A percentile compares a stretch with the other conserved stretches of the same genome.
These are phyloP conservation scores for Dasyprocta punctata DNA, from an alignment of 2,113 vertebrate species.

Conservation along the genomic window DNA sequence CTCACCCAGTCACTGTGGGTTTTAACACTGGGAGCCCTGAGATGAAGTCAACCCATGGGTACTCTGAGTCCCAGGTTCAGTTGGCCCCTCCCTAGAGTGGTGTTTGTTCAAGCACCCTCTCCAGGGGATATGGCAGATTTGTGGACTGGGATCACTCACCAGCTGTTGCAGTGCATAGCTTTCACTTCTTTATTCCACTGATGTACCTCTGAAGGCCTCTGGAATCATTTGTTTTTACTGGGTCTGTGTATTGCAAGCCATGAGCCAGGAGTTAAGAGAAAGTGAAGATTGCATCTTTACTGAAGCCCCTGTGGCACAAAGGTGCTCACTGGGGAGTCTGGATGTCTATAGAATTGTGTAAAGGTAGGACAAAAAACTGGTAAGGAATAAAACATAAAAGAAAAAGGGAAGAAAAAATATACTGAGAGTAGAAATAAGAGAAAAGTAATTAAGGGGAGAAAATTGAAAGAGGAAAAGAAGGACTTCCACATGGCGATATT, in stretches of 20 bases:
- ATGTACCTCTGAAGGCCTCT: not conserved
- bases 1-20: not conserved
- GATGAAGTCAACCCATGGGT: not conserved
- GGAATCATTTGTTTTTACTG: not conserved
- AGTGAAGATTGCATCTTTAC: not conserved
- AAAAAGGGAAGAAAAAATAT: too few species aligned
- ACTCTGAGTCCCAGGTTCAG: not conserved
- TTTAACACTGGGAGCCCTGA: not conserved
- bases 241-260: too few species aligned
- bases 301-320: not conserved
- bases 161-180: not conserved
- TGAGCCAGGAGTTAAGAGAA: not conserved
- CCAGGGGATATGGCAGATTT: not conserved
- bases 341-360: too few species aligned
- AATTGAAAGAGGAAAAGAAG: not conserved
- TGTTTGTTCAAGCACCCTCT: too few species aligned
- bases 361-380: too few species aligned
- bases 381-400: too few species aligned
- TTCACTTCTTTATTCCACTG: not conserved
- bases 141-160: not conserved
- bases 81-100: not conserved
- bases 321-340: too few species aligned
- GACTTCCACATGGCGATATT: not conserved
- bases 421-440: too few species aligned
- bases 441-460: too few species aligned